Base-by-base conservation (phyloP, 1,140 invertebrate genomes). In the Drosophila willistoni region DNA sequence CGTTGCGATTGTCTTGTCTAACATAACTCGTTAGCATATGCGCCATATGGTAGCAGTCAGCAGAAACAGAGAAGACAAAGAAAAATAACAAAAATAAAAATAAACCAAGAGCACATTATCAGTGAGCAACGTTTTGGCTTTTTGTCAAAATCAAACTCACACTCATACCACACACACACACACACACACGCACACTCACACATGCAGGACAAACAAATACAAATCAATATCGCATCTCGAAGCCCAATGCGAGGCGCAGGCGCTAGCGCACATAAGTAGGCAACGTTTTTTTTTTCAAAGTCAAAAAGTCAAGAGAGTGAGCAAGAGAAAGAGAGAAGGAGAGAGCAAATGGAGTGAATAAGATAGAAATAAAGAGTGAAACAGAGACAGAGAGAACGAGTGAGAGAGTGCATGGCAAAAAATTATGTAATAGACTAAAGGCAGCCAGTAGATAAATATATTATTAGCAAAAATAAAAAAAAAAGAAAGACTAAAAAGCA, bases 401-500 rank as follows among this genome's bases (percentile, higher is more conserved):
- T 22, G 57, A 41, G 68, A 10, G 59, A 54, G 54, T 60, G 60
- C 65, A 66, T 42, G 63, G 70, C 57, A 55, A 64, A 83, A 64
- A 79, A 86, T 86, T 86, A 86, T 86, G 83, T 86, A 86, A 86
- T 73, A 83, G 76, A 77, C 68, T 63, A 83, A 86, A 82, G 61
- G 76, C 73, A 66, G 68, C 61, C 44, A 56, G 57, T 70, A 87
- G 62, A 82, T 89, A 86, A 89, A 80, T 89, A 83, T 87, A 83
- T 80, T 87, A 87, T 79, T 86, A 82, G 69, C 73, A 64, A 77
- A 72, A 47, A 34, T 22, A 56, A 44, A 55, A 69, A 56, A 44
- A 55, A 69, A 77, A 71, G 69, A 3, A 29, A 5, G 29, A 29
- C 29, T 6, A 1, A 55, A 64, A 68, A 80, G 70, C 62, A 68